These are phyloP conservation scores for Napeogenes inachia DNA, from an alignment of 2,888 invertebrate species.

Conservation along the genomic window DNA sequence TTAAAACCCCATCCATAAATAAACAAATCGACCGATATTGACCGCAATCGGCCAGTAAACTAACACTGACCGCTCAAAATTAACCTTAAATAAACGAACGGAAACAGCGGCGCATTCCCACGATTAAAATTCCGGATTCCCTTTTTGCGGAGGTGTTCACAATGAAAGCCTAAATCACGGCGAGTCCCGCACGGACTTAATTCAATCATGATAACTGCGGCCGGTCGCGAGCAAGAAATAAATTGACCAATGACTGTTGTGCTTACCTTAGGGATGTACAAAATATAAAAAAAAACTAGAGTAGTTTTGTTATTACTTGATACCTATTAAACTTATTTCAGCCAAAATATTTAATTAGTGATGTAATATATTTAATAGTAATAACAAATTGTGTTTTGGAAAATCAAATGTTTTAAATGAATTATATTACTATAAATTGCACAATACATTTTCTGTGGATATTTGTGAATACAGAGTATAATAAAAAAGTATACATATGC, in stretches of 20 bases:
- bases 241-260: conserved; percentile 71
- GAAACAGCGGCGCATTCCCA: conserved; percentile 51
- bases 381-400: no score
- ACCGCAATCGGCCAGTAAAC: conserved; percentile 45
- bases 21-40: conserved; percentile 21
- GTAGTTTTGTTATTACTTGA: conserved; percentile 27
- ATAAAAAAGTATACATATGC: conserved; percentile 13
- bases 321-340: no score
- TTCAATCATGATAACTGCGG: conserved; percentile 77
- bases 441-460: no score
- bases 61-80: conserved; percentile 59
- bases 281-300: no score
- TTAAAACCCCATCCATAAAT: conserved; percentile 17
- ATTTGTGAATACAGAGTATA: conserved; percentile 20
- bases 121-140: conserved; percentile 66
- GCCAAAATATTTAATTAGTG: no score
- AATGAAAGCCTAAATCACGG: conserved; percentile 59
- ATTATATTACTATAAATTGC: no score
- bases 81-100: conserved; percentile 67
- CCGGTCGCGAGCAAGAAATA: conserved; percentile 66
- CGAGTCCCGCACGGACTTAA: conserved; percentile 60
- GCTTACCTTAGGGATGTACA: conserved; percentile 46
- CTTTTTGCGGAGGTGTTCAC: conserved; percentile 52
- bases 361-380: no score
- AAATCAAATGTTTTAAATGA: no score